phyloP scores from a whole-genome alignment of 2,888 invertebrate species.

The Autographa gamma region DNA sequence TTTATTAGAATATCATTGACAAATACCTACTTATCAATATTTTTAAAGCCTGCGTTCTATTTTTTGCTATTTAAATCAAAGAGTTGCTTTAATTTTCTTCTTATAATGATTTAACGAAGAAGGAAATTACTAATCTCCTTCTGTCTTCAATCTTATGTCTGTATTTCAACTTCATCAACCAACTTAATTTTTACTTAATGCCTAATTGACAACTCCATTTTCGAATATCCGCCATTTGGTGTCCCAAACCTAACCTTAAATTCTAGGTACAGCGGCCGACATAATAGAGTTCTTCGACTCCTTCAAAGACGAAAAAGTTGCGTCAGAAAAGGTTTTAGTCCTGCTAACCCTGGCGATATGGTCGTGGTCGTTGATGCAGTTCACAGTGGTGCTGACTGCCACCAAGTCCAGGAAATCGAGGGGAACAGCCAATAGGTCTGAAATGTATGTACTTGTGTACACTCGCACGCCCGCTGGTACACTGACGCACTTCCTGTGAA shows the following conservation, averaged over 20 bases:
- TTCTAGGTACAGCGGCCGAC: constrained; percentile 95
- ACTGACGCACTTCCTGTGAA: constrained; percentile 30
- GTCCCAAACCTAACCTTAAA: not conserved
- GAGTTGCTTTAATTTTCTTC: too few species aligned
- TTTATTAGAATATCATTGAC: too few species aligned
- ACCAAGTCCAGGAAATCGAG: constrained; percentile 94
- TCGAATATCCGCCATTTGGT: too few species aligned
- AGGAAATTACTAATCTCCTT: too few species aligned
- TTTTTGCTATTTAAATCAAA: too few species aligned
- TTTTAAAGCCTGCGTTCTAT: too few species aligned
- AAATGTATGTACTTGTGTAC: constrained; percentile 81
- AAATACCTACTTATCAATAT: too few species aligned
- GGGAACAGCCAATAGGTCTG: constrained; percentile 89
- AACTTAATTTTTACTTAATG: too few species aligned
- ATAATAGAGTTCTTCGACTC: constrained; percentile 99
- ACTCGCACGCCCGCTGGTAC: constrained; percentile 52
- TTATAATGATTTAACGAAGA: too few species aligned
- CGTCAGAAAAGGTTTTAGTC: constrained; percentile 93
- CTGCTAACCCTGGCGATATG: constrained; percentile 96
- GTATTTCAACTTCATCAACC: too few species aligned
- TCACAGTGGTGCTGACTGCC: constrained; percentile 97
- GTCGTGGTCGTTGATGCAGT: constrained; percentile 98
- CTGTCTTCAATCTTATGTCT: too few species aligned
- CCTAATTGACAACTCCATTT: too few species aligned
- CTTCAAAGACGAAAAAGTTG: constrained; percentile 96